Percentiles rank a stretch among this genome's conserved stretches.
These are phyloP conservation scores for Lacerta agilis DNA, from an alignment of 2,797 vertebrate genomes.

Conservation along the genomic window DNA sequence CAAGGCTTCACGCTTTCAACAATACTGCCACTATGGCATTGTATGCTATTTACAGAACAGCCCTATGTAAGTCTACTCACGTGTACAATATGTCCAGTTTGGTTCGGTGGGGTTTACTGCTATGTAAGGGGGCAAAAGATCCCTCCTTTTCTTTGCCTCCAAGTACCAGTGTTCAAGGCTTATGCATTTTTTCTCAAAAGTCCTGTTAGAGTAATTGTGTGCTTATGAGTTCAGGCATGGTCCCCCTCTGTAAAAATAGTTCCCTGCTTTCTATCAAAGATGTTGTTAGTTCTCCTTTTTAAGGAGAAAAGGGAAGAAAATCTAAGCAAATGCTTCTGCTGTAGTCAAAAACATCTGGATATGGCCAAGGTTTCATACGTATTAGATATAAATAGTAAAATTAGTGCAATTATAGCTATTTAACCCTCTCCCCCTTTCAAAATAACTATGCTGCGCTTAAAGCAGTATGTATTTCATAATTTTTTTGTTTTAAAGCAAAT, in stretches of 20 bases:
- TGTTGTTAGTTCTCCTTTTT: background rate
- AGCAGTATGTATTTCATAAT: background rate
- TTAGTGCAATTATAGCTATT: background rate
- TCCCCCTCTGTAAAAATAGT: background rate
- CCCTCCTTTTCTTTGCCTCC: too few relatives aligned
- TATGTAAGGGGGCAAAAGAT: background rate
- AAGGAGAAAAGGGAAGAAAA: background rate
- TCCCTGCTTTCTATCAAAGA: background rate
- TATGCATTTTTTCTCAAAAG: too few relatives aligned
- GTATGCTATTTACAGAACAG: background rate
- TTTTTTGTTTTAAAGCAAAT: background rate
- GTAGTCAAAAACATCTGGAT: background rate
- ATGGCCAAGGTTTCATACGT: background rate
- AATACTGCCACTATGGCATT: conserved; percentile 32
- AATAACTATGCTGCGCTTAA: background rate
- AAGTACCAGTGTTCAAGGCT: background rate
- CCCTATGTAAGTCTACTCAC: background rate
- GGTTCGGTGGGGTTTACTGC: too few relatives aligned
- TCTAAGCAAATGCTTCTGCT: background rate
- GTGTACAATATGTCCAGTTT: background rate
- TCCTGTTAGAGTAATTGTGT: too few relatives aligned
- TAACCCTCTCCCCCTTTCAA: background rate
- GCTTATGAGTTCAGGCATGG: too few relatives aligned
- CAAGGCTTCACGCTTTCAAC: conserved; percentile 38
- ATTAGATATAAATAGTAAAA: background rate